These are phyloP conservation scores for Venusia cambrica DNA, from an alignment of 2,888 invertebrate genomes.

Conservation along the genomic window DNA sequence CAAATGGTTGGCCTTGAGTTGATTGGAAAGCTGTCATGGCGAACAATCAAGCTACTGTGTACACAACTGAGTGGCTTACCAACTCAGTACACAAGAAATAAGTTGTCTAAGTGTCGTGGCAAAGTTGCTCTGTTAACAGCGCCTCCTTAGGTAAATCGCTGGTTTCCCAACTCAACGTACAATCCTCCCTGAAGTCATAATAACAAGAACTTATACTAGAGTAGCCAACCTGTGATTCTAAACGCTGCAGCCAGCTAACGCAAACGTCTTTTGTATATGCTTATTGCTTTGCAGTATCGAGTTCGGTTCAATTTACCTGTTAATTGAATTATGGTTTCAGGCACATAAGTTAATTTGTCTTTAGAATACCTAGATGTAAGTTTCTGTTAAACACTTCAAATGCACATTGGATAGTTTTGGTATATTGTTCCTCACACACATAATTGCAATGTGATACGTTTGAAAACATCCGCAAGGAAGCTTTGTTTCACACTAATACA, in stretches of 20 bases:
- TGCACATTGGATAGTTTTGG: too few relatives aligned
- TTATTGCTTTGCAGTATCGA: slow-evolving; percentile 51
- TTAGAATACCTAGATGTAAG: too few relatives aligned
- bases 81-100: slow-evolving; percentile 75
- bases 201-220: slow-evolving; percentile 67
- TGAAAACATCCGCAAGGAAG: too few relatives aligned
- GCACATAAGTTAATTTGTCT: too few relatives aligned
- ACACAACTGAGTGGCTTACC: slow-evolving; percentile 67
- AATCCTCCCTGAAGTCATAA: slow-evolving; percentile 71
- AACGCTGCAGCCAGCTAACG: slow-evolving; percentile 62
- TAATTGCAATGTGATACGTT: too few relatives aligned
- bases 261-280: slow-evolving; percentile 66
- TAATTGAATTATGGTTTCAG: too few relatives aligned
- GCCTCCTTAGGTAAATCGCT: slow-evolving; percentile 74
- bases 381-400: too few relatives aligned
- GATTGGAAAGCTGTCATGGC: slow-evolving; percentile 28
- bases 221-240: slow-evolving; percentile 57
- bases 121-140: slow-evolving; percentile 72
- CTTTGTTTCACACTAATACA: too few relatives aligned
- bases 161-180: slow-evolving; percentile 77
- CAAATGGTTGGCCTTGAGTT: slow-evolving; percentile 27
- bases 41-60: slow-evolving; percentile 60
- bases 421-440: too few relatives aligned
- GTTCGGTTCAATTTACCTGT: too few relatives aligned
- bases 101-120: slow-evolving; percentile 78